Evolutionary conservation across 1,140 invertebrate species (phyloP).

Genomic region (Macrobrachium rosenbergii): DNA sequence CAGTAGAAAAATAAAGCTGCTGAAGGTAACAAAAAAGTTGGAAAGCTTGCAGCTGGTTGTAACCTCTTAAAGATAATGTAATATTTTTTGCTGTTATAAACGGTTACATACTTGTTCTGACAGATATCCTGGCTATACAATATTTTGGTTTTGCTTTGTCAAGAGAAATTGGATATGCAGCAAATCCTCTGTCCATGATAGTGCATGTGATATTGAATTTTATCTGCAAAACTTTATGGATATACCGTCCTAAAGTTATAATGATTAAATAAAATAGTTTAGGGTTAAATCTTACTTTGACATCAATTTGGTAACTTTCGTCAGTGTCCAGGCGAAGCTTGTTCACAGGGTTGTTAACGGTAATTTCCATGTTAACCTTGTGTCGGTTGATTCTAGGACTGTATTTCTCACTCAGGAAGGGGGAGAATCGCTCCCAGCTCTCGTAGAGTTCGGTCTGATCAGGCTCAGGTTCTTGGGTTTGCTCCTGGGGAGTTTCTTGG

Average conservation of each 20-base stretch:
- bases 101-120: no score
- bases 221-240: not conserved
- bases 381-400: slow-evolving; percentile 12
- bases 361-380: slow-evolving; percentile 43
- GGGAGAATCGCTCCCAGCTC: slow-evolving; percentile 15
- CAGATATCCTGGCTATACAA: no score
- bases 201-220: no score
- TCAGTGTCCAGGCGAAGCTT: slow-evolving; percentile 47
- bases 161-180: no score
- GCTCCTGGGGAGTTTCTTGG: not conserved
- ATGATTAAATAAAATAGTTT: not conserved
- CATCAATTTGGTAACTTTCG: slow-evolving; percentile 43
- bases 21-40: no score
- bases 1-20: no score
- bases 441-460: not conserved
- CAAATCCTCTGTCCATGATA: no score
- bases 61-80: no score
- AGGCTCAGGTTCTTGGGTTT: not conserved
- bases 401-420: slow-evolving; percentile 28
- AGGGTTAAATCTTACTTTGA: slow-evolving; percentile 20
- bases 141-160: no score
- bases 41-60: no score
- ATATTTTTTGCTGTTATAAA: no score
- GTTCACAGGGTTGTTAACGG: slow-evolving; percentile 28
- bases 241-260: not conserved